These are phyloP conservation scores for Agelas oroides DNA, from an alignment of 37 sponge, comb jelly and placozoan genomes.

Conservation along the genomic window DNA sequence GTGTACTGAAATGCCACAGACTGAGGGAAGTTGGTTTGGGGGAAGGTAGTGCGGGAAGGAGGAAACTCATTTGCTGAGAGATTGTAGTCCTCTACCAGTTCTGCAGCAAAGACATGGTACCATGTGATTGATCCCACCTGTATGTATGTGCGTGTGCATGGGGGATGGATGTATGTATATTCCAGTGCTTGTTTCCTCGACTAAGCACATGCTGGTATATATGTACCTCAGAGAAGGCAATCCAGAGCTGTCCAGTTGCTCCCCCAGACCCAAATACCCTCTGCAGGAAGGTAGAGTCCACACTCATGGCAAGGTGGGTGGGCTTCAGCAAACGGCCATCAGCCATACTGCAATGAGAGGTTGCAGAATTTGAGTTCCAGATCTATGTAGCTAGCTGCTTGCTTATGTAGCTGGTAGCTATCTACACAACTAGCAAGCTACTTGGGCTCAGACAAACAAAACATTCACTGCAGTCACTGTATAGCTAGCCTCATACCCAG, in stretches of 20 bases:
- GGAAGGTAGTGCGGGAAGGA: constrained; percentile 9
- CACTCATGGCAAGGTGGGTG: constrained; percentile 66
- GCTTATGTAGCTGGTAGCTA: no score
- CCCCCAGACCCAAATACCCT: constrained; percentile 68
- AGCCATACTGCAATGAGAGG: constrained; percentile 26
- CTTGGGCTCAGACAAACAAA: no score
- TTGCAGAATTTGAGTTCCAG: not conserved
- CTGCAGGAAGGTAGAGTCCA: constrained; percentile 74
- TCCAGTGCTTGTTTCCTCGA: no score
- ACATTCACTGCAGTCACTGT: no score
- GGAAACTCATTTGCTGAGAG: constrained; percentile 60
- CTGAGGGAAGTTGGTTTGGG: constrained; percentile 10
- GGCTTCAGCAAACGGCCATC: constrained; percentile 81
- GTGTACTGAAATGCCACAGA: constrained; percentile 34
- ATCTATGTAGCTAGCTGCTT: not conserved
- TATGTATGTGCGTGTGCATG: not conserved
- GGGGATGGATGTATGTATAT: not conserved
- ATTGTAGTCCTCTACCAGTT: constrained; percentile 31
- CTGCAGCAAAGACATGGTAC: constrained; percentile 73
- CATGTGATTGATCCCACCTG: constrained; percentile 56
- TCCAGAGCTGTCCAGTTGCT: constrained; percentile 65
- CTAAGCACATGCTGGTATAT: no score
- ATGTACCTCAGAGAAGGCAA: constrained; percentile 67
- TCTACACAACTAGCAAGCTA: no score
- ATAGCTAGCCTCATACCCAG: no score